Evolutionary conservation across 2,888 invertebrate genomes (phyloP).

Genomic region (Erebia ligea): DNA sequence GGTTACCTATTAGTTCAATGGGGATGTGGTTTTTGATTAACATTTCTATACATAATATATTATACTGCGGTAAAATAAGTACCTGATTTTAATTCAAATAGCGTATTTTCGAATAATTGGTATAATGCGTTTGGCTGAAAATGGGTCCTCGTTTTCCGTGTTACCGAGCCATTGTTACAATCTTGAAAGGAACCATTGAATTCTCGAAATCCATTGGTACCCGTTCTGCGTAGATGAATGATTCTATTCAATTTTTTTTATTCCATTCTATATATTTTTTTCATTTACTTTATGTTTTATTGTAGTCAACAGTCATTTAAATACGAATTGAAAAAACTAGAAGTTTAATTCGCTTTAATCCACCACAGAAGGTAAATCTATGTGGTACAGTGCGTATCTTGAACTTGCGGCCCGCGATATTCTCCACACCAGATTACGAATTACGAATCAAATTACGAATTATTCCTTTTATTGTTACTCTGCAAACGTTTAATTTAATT

Average conservation of each 20-base stretch:
- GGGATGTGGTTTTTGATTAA: too few relatives aligned
- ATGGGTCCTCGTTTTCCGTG: background rate
- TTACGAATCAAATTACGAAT: slow-evolving; percentile 5
- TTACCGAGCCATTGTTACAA: background rate
- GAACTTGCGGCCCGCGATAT: too few relatives aligned
- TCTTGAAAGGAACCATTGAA: slow-evolving; percentile 2
- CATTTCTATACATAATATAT: too few relatives aligned
- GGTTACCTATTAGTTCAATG: too few relatives aligned
- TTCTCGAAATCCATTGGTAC: background rate
- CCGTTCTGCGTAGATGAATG: background rate
- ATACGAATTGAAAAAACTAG: too few relatives aligned
- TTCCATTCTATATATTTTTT: background rate
- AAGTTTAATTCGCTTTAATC: too few relatives aligned
- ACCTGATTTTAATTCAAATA: background rate
- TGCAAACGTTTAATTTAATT: slow-evolving; percentile 30
- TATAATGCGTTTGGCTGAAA: background rate
- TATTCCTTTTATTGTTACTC: slow-evolving; percentile 10
- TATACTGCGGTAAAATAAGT: background rate
- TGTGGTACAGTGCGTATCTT: too few relatives aligned
- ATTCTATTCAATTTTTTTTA: slow-evolving; percentile 9
- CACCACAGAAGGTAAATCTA: too few relatives aligned
- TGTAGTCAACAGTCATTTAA: too few relatives aligned
- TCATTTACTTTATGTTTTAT: too few relatives aligned
- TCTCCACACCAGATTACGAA: too few relatives aligned
- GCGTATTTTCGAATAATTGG: background rate